A percentile compares a stretch with the other conserved stretches of the same genome.
Conservation (phyloP, 1,140 invertebrate genomes). For the Orchestia grillus region DNA sequence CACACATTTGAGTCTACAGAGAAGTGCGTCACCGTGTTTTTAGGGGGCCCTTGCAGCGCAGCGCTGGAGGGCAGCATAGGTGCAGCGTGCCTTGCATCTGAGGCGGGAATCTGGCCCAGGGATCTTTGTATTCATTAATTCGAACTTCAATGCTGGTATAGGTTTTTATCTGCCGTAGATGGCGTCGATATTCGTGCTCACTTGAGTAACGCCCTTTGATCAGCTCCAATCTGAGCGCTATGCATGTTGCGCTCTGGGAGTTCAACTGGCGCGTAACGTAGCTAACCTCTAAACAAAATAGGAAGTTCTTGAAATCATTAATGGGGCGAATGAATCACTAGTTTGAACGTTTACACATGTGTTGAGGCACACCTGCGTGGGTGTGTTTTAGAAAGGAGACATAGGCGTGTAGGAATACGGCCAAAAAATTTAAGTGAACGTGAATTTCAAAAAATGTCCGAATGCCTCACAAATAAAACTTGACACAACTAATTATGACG, state of each 20-base stretch:
- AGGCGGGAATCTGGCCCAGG: not conserved
- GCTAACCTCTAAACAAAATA: not conserved
- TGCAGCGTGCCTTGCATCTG: not conserved
- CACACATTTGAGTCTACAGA: too few species aligned
- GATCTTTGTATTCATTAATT: constrained; percentile 53
- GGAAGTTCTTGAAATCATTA: not conserved
- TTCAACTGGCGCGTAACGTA: not conserved
- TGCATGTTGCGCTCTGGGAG: not conserved
- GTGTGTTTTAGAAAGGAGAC: too few species aligned
- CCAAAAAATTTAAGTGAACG: too few species aligned
- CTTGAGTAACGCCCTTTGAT: constrained; percentile 26
- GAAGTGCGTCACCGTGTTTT: not conserved
- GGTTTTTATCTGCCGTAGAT: constrained; percentile 39
- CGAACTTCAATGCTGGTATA: not conserved
- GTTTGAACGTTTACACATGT: not conserved
- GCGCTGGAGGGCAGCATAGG: not conserved
- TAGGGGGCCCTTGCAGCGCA: not conserved
- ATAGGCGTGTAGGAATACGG: too few species aligned
- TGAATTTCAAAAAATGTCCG: too few species aligned
- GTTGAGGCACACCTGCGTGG: too few species aligned
- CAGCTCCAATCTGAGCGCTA: not conserved
- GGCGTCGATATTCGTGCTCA: constrained; percentile 27
- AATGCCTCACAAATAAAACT: too few species aligned
- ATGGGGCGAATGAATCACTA: not conserved
- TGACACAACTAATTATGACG: too few species aligned